phyloP scores from a whole-genome alignment of 2,113 vertebrate species.

The Pygoscelis adeliae region DNA sequence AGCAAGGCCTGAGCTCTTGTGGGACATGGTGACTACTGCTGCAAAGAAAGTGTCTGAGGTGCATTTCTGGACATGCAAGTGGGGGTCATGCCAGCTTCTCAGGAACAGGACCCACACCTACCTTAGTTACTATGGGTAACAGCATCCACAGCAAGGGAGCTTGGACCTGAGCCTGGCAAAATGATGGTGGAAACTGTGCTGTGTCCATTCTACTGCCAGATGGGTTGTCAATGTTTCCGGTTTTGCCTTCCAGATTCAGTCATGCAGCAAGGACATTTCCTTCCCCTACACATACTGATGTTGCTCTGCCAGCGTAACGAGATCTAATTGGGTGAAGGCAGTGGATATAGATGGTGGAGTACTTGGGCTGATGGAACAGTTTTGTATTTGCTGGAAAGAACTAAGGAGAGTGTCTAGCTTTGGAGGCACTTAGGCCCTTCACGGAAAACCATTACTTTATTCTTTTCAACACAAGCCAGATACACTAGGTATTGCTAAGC shows the following conservation, averaged over 20 bases:
- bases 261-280: not conserved
- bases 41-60: not conserved
- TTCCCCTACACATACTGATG: not conserved
- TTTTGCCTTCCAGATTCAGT: not conserved
- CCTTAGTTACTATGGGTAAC: not conserved
- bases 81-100: fast-evolving
- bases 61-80: not conserved
- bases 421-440: not conserved
- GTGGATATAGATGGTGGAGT: not conserved
- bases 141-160: not conserved
- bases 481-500: not conserved
- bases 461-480: not conserved
- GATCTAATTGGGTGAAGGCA: not conserved
- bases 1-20: not conserved
- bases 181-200: not conserved
- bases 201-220: not conserved
- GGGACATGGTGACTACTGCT: not conserved
- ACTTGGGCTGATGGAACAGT: not conserved
- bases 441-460: not conserved
- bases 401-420: not conserved
- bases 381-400: not conserved
- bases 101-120: not conserved
- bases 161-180: not conserved
- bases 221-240: not conserved
- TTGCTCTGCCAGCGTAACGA: not conserved